Evolutionary conservation across 2,113 vertebrate species (phyloP), one percentile per base, ranked within the genome.

Genomic region (Xenopus borealis): DNA sequence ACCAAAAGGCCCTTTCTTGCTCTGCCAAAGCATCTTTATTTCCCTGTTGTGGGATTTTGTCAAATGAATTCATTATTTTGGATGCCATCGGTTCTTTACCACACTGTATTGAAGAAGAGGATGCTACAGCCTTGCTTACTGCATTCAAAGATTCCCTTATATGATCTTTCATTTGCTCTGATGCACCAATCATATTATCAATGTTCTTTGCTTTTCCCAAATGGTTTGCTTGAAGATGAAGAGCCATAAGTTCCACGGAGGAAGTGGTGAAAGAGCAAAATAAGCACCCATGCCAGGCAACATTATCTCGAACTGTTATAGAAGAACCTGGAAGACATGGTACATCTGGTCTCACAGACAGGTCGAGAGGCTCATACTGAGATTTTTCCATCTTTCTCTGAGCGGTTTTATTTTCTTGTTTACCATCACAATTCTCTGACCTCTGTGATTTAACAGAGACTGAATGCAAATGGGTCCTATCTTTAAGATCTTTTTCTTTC

Each of bases 151-250:
- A 80, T 81, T 94, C 93, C 59, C 91, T 89, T 7, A 75, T 75
- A 44, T 86, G 89, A 10, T 97, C 96, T 79, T 94, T 94, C 81
- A 82, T 88, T 78, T 87, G 84, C 66, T 85, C 85, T 1, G 81
- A 63, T 7, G 47, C 44, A 61, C 88, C 89, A 13, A 82, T 14
- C 50, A 85, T 10, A 6, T 68, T 86, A 71, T 94, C 94, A 77
- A 90, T 90, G 79, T 90, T 88, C 66, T 92, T 94, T 1, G 92
- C 89, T 78, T 95, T 96, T 68, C 95, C 94, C 78, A 99, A 73
- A 83, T 99, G 97, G 79, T 98, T 99, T 81, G 96, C 95, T 88
- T 98, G 97, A 63, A 99, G 93, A 73, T 99, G 97, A 45, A 99
- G 93, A 69, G 96, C 96, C 96, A 98, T 99, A 12, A 98, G 86